Evolutionary conservation across 2,888 invertebrate genomes (phyloP).

Genomic region (Spialia ferax): DNA sequence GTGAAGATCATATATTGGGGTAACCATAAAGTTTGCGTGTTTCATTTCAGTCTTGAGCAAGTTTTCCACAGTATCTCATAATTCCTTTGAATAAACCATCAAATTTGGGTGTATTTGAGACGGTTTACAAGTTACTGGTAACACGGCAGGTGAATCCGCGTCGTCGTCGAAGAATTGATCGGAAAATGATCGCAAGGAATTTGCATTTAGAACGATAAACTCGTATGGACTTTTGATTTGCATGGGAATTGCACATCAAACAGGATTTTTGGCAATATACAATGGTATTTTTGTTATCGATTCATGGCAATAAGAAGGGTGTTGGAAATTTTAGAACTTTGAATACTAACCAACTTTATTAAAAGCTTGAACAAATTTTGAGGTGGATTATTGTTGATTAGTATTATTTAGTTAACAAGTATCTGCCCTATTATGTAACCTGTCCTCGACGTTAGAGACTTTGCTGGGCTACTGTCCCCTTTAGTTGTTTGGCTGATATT

Average conservation of each 20-base stretch:
- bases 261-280: constrained; percentile 12
- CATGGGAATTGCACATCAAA: constrained; percentile 38
- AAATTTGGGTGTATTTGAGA: constrained; percentile 23
- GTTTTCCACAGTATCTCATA: constrained; percentile 15
- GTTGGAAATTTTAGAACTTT: background rate
- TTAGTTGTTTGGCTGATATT: too few species aligned
- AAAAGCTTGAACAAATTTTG: too few species aligned
- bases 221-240: constrained; percentile 44
- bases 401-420: too few species aligned
- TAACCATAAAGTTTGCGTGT: constrained; percentile 32
- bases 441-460: too few species aligned
- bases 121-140: constrained; percentile 21
- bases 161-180: constrained; percentile 24
- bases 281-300: constrained; percentile 7
- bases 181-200: constrained; percentile 43
- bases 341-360: too few species aligned
- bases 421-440: too few species aligned
- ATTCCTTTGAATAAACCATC: constrained; percentile 7
- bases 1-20: constrained; percentile 35
- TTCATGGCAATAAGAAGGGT: background rate
- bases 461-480: too few species aligned
- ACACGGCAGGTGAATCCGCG: constrained; percentile 25
- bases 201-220: constrained; percentile 61
- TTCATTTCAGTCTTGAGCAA: background rate
- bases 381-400: too few species aligned